phyloP scores from a whole-genome alignment of 2,888 invertebrate species.

The Phymatocera aterrima region DNA sequence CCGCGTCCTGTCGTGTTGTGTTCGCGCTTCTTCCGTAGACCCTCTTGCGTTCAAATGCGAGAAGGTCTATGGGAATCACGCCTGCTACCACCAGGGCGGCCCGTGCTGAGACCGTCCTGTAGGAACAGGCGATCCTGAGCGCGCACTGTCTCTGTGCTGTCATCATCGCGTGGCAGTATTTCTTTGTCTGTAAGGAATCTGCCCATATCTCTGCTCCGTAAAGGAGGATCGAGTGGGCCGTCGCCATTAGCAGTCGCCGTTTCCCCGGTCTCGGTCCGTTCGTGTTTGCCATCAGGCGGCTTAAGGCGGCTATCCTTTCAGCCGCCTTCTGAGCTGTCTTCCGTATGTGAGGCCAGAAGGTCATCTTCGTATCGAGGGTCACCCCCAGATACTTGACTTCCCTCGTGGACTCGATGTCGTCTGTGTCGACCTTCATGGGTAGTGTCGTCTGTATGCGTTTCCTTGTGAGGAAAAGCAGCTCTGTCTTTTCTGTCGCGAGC shows the following conservation, averaged over 20 bases:
- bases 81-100: conserved; percentile 41
- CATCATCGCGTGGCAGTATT: conserved; percentile 50
- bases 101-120: conserved; percentile 22
- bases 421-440: conserved; percentile 47
- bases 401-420: conserved; percentile 25
- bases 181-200: conserved; percentile 45
- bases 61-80: conserved; percentile 8
- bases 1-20: conserved; percentile 22
- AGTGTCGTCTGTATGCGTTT: conserved; percentile 49
- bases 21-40: conserved; percentile 19
- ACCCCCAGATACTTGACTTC: conserved; percentile 56
- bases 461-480: conserved; percentile 50
- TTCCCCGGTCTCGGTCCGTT: conserved; percentile 48
- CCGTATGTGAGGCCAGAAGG: conserved; percentile 52
- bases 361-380: conserved; percentile 50
- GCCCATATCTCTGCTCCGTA: conserved; percentile 55
- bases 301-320: conserved; percentile 5
- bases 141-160: conserved; percentile 51
- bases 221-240: conserved; percentile 52
- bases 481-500: conserved; percentile 53
- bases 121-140: conserved; percentile 45
- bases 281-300: conserved; percentile 37
- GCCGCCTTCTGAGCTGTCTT: conserved; percentile 50
- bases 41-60: background rate
- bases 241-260: conserved; percentile 49